Conservation (phyloP, 1,140 invertebrate species). For the Cydia fagiglandana region DNA sequence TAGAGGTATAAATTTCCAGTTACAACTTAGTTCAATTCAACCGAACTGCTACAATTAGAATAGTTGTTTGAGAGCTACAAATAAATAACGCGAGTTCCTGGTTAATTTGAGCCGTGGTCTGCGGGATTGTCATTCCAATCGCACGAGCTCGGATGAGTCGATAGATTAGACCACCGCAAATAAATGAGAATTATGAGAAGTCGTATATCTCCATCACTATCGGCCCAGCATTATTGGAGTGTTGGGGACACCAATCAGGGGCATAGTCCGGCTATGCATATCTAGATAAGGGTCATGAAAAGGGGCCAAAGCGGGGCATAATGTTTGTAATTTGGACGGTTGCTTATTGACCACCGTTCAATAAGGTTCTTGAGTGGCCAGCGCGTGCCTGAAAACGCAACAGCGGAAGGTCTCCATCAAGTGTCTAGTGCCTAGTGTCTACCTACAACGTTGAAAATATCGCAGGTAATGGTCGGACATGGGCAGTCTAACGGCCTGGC, state of each 20-base stretch:
- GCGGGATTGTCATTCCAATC: background rate
- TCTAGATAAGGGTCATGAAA: no score
- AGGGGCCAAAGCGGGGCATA: no score
- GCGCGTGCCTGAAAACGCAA: background rate
- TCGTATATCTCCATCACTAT: no score
- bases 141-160: background rate
- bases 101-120: background rate
- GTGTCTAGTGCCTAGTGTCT: background rate
- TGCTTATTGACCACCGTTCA: no score
- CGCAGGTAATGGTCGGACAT: background rate
- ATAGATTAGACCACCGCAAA: background rate
- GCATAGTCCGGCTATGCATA: no score
- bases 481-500: no score
- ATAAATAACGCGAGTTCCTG: slow-evolving; percentile 12
- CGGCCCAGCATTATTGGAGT: no score
- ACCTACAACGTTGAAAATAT: background rate
- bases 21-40: background rate
- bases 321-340: no score
- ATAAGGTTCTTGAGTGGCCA: no score
- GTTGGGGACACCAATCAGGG: no score
- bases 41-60: background rate
- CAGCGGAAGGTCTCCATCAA: background rate
- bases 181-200: no score
- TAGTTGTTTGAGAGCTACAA: slow-evolving; percentile 5
- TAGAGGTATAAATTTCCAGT: no score